phyloP scores from a whole-genome alignment of 2,888 invertebrate species.

The Drosophila greeni region DNA sequence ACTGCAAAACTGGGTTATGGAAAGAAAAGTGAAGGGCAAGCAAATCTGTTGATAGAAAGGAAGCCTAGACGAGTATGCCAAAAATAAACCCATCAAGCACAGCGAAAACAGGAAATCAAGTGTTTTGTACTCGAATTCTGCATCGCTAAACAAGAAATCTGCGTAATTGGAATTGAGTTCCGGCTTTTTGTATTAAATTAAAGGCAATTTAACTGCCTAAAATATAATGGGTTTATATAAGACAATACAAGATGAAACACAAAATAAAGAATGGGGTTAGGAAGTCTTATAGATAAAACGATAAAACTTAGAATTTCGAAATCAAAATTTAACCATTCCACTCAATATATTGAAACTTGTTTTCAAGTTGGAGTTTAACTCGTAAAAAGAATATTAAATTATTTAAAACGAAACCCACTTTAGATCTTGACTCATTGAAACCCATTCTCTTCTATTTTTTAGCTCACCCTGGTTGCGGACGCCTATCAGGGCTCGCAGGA shows the following conservation, averaged over 20 bases:
- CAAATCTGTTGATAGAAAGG: conserved; percentile 70
- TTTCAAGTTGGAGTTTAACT: background rate
- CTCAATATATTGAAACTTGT: background rate
- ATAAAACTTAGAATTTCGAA: too few species aligned
- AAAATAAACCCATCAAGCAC: conserved; percentile 14
- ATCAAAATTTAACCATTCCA: background rate
- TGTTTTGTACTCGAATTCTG: conserved; percentile 27
- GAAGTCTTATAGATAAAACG: background rate
- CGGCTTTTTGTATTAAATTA: background rate
- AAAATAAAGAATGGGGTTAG: background rate
- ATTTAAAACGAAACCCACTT: too few species aligned
- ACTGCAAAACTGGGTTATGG: conserved; percentile 72
- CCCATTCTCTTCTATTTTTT: background rate
- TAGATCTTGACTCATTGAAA: background rate
- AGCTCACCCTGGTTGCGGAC: conserved; percentile 76
- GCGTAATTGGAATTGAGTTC: conserved; percentile 3
- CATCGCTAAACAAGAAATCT: conserved; percentile 10
- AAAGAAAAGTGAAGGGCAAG: conserved; percentile 73
- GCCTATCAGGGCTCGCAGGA: conserved; percentile 75
- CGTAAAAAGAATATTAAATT: too few species aligned
- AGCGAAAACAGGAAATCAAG: conserved; percentile 18
- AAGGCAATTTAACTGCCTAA: background rate
- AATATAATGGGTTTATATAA: background rate
- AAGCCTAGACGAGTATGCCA: conserved; percentile 51
- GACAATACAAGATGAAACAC: background rate